These are phyloP conservation scores for Drosophila ficusphila DNA, from an alignment of 1,140 invertebrate genomes.

Conservation along the genomic window DNA sequence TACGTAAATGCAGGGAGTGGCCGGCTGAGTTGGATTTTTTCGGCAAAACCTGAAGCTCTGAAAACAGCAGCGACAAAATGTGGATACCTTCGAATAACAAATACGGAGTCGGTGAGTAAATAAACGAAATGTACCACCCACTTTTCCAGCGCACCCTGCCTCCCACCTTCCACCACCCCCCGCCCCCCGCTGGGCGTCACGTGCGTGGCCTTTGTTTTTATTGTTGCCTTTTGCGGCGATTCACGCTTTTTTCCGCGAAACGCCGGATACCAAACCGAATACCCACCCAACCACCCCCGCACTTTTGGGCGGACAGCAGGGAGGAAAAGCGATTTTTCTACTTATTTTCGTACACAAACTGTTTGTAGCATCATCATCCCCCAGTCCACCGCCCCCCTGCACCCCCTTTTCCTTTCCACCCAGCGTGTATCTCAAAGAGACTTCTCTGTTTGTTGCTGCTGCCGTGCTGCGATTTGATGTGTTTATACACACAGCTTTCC, in stretches of 20 bases:
- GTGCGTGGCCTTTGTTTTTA: slow-evolving; percentile 65
- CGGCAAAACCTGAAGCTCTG: slow-evolving; percentile 28
- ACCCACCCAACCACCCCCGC: slow-evolving; percentile 35
- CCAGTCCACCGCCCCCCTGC: neutral
- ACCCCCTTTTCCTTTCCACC: neutral
- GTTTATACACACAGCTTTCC: slow-evolving; percentile 55
- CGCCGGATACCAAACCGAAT: slow-evolving; percentile 40
- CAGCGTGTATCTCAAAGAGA: slow-evolving; percentile 59
- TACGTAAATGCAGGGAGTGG: slow-evolving; percentile 43
- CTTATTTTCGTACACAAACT: slow-evolving; percentile 68
- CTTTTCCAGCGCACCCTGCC: neutral
- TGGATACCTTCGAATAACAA: slow-evolving; percentile 83
- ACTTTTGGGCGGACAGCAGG: slow-evolving; percentile 22
- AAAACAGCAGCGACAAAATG: slow-evolving; percentile 54
- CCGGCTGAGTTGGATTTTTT: slow-evolving; percentile 28
- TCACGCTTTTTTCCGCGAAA: slow-evolving; percentile 79
- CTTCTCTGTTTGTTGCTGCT: slow-evolving; percentile 58
- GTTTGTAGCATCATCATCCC: slow-evolving; percentile 34
- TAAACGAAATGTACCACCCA: slow-evolving; percentile 24
- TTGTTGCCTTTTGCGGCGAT: slow-evolving; percentile 72
- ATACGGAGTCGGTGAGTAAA: slow-evolving; percentile 82
- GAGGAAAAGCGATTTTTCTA: slow-evolving; percentile 79
- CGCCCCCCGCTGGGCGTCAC: slow-evolving; percentile 55
- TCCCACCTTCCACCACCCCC: slow-evolving; percentile 9
- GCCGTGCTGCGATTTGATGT: slow-evolving; percentile 69